Conservation (phyloP, 2,797 vertebrate genomes). For the Agapornis canus region DNA sequence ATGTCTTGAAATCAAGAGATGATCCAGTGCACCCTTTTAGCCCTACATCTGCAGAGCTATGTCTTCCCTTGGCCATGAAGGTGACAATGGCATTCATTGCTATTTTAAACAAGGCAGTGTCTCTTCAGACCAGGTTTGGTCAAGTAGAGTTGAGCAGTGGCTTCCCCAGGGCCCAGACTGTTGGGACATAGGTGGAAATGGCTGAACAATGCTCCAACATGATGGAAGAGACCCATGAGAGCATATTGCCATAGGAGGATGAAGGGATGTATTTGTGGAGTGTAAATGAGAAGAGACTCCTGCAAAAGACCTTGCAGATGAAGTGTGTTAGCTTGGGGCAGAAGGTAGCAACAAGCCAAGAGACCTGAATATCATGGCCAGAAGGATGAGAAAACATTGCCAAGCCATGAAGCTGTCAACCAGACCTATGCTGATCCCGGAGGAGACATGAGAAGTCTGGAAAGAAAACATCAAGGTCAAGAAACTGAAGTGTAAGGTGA, state of each 20-base stretch:
- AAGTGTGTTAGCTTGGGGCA: background rate
- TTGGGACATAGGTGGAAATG: background rate
- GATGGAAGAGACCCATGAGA: background rate
- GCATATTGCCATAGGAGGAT: background rate
- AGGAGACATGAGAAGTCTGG: background rate
- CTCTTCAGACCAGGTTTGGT: background rate
- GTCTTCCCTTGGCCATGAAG: background rate
- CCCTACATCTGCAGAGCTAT: background rate
- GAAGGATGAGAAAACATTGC: background rate
- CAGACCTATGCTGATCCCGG: background rate
- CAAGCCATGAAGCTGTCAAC: background rate
- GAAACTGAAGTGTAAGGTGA: background rate
- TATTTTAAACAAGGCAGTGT: background rate
- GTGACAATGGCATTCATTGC: background rate
- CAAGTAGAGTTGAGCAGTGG: background rate
- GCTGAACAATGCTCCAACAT: background rate
- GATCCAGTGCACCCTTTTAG: background rate
- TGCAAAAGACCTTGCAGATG: background rate
- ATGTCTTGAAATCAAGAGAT: background rate
- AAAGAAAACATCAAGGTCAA: background rate
- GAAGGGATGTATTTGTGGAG: background rate
- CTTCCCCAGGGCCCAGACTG: background rate
- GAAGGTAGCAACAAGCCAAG: background rate
- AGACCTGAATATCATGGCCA: background rate
- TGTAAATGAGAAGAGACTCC: background rate